Evolutionary conservation across 2,888 invertebrate genomes (phyloP), one percentile per base, ranked within the genome.

Genomic region (Troilus luridus): DNA sequence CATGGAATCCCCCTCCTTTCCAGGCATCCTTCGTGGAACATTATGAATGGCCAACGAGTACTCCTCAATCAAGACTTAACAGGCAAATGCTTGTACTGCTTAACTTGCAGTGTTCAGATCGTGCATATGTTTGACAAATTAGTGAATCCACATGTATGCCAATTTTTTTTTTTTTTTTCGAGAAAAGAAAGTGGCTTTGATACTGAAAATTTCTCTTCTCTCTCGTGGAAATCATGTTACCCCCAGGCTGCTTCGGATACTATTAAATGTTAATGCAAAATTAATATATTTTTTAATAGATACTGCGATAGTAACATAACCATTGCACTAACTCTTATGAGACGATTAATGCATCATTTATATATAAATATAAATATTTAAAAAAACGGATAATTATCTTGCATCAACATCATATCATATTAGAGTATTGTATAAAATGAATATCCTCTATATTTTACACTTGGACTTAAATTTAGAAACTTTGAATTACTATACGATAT

Each of bases 11-110:
- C 41, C 27, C 41, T 17, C 72, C 72, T 27, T 77, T 41, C 17
- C 72, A 17, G 10, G 9, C 41, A 27, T 8, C 72, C 17, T 77
- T 77, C 72, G 72, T 0, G 19, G 7, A 27, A 6, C 72, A 77
- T 77, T 77, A 77, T 77, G 72, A 77, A 77, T 77, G 72, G 72
- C 72, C 41, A 41, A 77, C 17, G 72, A 8, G 27, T 77, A 77
- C 72, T 19, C 27, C 27, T 77, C 72, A 77, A 77, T 77, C 72
- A 77, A 41, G 72, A 27, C 27, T 27, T 67, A 24, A 8, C 72
- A 41, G 41, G 41, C 6, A 41, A 77, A 77, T 77, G 14, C 17
- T 17, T 2, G 27, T 77, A 41, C 27, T 41, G 17, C 41, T 77
- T 77, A 41, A 19, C 0, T 0, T 77, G 41, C 7, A 41, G 27